Percentiles rank a stretch among this genome's conserved stretches.
These are phyloP conservation scores for Garra rufa DNA, from an alignment of 2,113 vertebrate genomes.

Conservation along the genomic window DNA sequence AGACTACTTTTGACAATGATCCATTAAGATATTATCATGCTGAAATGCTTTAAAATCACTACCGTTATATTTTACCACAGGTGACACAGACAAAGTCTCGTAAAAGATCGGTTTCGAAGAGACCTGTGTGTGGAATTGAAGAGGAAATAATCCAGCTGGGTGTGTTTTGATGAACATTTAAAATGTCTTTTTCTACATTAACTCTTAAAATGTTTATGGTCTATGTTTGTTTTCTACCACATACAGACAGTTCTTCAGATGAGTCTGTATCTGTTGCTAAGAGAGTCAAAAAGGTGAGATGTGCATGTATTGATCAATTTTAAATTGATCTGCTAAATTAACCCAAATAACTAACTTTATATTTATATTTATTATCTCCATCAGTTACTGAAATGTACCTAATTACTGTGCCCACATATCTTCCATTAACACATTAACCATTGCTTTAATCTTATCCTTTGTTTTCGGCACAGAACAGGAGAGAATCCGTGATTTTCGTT, in stretches of 20 bases:
- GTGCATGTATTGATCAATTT: neutral
- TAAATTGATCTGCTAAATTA: too few relatives aligned
- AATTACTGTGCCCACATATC: neutral
- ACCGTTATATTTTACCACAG: neutral
- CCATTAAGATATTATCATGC: neutral
- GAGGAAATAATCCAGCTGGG: neutral
- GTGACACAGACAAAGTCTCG: neutral
- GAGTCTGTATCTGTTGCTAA: too few relatives aligned
- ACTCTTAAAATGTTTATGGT: neutral
- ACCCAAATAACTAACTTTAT: too few relatives aligned
- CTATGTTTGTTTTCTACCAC: too few relatives aligned
- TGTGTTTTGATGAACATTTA: neutral
- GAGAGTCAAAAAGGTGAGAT: too few relatives aligned
- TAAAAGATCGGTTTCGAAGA: neutral
- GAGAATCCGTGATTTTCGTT: neutral
- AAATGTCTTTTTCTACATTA: neutral
- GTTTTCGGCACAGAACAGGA: neutral
- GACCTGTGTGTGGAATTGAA: neutral
- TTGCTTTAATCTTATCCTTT: neutral
- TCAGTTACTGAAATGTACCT: neutral
- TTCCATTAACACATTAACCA: neutral
- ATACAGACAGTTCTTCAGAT: too few relatives aligned
- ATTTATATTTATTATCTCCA: neutral
- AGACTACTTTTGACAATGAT: neutral
- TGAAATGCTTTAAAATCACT: neutral